These are phyloP conservation scores for Hippopotamus amphibius DNA, from an alignment of 2,113 vertebrate species.

Conservation along the genomic window DNA sequence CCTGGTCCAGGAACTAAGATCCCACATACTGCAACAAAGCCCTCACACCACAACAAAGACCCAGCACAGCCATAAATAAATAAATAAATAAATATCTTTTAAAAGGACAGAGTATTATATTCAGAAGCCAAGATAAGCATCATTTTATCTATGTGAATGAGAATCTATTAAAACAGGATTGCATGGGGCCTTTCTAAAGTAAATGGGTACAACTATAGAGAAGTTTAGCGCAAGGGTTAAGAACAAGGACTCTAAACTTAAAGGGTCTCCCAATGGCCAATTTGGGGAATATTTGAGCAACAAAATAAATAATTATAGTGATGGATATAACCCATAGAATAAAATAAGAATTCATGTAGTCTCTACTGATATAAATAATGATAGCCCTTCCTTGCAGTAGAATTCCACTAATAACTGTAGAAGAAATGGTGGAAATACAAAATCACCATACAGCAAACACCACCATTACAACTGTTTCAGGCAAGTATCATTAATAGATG, in stretches of 20 bases:
- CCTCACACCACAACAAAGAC: too few species aligned
- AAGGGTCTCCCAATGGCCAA: background rate
- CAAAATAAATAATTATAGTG: constrained; percentile 53
- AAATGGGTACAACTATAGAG: background rate
- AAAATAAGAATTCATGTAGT: background rate
- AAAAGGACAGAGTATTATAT: background rate
- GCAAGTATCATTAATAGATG: background rate
- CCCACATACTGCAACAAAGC: too few species aligned
- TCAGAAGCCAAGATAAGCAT: constrained; percentile 29
- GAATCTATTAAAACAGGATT: background rate
- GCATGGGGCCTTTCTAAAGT: background rate
- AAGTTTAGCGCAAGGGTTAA: background rate
- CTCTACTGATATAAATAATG: background rate
- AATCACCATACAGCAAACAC: background rate
- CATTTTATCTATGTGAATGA: background rate
- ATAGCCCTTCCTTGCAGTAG: background rate
- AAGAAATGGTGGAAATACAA: constrained; percentile 30
- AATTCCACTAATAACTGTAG: constrained; percentile 9
- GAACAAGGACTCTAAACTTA: background rate
- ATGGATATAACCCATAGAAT: background rate
- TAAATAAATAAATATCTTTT: background rate
- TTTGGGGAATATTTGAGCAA: background rate
- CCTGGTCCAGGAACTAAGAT: too few species aligned
- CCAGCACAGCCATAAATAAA: too few species aligned
- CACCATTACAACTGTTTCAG: background rate